A percentile compares a stretch with the other conserved stretches of the same genome.
Evolutionary conservation across 2,797 vertebrate species (phyloP).

Genomic region (Thripadectes ignobilis): DNA sequence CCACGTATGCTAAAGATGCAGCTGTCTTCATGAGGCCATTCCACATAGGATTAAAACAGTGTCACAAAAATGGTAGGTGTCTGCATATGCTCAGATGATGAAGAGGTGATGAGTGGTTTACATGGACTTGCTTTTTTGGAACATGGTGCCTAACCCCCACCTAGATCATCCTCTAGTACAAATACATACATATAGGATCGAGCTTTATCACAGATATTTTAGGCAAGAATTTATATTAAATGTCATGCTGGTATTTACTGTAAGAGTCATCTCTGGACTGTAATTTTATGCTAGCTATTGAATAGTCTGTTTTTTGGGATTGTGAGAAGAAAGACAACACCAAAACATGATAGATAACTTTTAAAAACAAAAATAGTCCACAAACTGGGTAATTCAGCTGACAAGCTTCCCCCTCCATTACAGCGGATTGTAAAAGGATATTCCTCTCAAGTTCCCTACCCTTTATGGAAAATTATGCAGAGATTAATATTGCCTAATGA

Average conservation of each 20-base stretch:
- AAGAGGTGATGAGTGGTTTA: slow-evolving; percentile 20
- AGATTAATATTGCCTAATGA: background rate
- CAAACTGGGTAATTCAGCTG: background rate
- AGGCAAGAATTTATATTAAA: slow-evolving; percentile 11
- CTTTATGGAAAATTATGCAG: background rate
- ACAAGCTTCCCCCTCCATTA: background rate
- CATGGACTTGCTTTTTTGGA: background rate
- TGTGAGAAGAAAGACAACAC: background rate
- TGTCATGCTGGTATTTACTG: slow-evolving; percentile 20
- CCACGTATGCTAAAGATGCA: background rate
- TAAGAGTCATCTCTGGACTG: background rate
- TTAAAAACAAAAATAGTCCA: background rate
- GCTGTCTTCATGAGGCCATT: background rate
- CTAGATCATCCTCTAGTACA: background rate
- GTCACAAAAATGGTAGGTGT: slow-evolving; percentile 10
- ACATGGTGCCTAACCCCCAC: background rate
- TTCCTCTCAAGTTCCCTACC: background rate
- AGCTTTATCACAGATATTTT: background rate
- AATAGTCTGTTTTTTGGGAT: background rate
- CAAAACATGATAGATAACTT: background rate
- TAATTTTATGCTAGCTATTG: background rate
- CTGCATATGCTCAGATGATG: slow-evolving; percentile 11
- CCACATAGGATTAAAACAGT: background rate
- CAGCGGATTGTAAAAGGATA: background rate
- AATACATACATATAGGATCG: background rate